Evolutionary conservation across 2,113 vertebrate species (phyloP), one percentile per base, ranked within the genome.

Genomic region (Chitala chitala): DNA sequence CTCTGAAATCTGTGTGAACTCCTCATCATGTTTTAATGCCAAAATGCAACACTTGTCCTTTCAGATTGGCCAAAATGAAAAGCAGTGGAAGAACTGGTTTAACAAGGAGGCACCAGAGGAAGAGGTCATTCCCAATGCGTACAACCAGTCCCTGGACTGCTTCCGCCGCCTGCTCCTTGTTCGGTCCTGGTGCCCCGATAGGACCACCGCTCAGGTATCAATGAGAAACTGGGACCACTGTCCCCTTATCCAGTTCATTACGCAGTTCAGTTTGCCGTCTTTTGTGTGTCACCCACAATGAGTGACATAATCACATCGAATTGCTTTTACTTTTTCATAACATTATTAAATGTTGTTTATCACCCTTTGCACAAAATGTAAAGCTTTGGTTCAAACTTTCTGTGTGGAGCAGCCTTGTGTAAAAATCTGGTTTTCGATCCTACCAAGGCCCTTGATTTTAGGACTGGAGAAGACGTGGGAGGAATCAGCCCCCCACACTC

Each of bases 61-160:
- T 20, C 84, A 99, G 96, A 94, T 98, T 83, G 87, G 88, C 72
- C 86, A 81, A 71, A 91, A 92, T 75, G 96, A 98, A 86, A 98
- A 96, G 81, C 91, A 90, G 80, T 99, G 97, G 97, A 99, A 93
- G 86, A 81, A 74, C 1, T 99, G 96, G 97, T 95, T 98, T 88
- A 95, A 98, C 83, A 95, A 94, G 78, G 94, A 98, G 76, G 92
- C 92, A 15, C 97, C 97, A 0, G 97, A 98, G 78, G 96, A 97
- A 78, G 94, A 96, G 76, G 76, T 86, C 10, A 54, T 93, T 75
- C 96, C 96, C 36, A 90, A 94, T 77, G 89, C 91, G n/a, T 98
- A 96, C 51, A 92, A 92, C 75, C 89, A 95, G 78, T 82, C 87
- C 59, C 89, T 98, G 1, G 95, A 98, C 78, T 92, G 91, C 83